Base-by-base conservation (phyloP, 2,113 vertebrate species). In the Tragelaphus scriptus region DNA sequence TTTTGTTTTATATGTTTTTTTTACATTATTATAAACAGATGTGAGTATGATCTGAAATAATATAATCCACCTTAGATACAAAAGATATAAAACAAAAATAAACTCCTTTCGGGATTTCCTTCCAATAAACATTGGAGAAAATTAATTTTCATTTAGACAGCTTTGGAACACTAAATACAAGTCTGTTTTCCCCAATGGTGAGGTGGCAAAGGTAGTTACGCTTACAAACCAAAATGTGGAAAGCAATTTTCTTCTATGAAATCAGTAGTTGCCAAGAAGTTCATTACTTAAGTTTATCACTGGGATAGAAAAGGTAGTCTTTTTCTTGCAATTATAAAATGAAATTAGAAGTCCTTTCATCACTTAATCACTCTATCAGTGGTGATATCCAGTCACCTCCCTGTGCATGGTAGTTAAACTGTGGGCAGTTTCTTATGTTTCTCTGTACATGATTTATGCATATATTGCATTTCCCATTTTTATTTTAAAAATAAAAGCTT, bases 1-100 rank as follows among this genome's bases (percentile, higher is more conserved):
- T 94, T 97, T 95, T 97, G 89, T 95, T 95, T 98, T 93, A 71
- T 80, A 61, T 32, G 40, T 98, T 98, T 44, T 77, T 44, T 44
- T 98, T 98, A 87, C 88, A 95, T 98, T 98, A 97, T 98, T 98
- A 85, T 94, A 97, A 98, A 98, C 98, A 98, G 97, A 97, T 98
- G 97, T 98, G 96, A 96, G 97, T 95, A 98, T 95, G 90, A 95
- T 97, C 87, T 97, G 77, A 90, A 96, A 61, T 96, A 97, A 85
- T 51, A 92, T 61, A 81, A 97, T 97, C 49, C 53, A 84, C 81
- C 51, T 96, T 88, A 87, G 44, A 93, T 81, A 94, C 58, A 97
- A 97, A 97, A 30, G 32, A 36, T 85, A 55, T 25, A 56, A 88
- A 95, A 87, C 6, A 92, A 85, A 98, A 96, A 55, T n/a, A 95